phyloP scores from a whole-genome alignment of 2,888 invertebrate species.

The Trichopria drosophilae region DNA sequence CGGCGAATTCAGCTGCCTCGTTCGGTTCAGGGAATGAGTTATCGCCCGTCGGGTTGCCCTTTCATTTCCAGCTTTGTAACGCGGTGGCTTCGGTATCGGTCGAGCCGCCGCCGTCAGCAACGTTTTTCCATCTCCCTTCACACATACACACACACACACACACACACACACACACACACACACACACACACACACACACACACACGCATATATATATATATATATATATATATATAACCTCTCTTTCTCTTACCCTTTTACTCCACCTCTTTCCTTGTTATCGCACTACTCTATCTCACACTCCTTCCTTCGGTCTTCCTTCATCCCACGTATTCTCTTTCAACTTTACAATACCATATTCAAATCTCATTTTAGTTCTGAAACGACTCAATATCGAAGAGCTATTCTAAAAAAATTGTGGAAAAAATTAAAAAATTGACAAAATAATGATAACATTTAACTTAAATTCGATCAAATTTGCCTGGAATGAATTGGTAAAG shows the following conservation, averaged over 20 bases:
- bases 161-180: conserved; percentile 30
- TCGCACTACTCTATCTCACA: conserved; percentile 4
- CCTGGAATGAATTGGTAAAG: no score
- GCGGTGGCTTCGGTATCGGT: conserved; percentile 46
- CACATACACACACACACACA: conserved; percentile 34
- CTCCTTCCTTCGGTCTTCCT: conserved; percentile 24
- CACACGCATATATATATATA: no score
- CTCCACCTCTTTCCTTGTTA: conserved; percentile 11
- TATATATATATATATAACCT: no score
- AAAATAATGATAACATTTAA: no score
- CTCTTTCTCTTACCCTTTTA: conserved; percentile 27
- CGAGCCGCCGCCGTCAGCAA: conserved; percentile 44
- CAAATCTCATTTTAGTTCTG: no score
- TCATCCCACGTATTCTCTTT: conserved; percentile 27
- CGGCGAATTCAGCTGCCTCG: conserved; percentile 57
- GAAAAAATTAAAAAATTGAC: no score
- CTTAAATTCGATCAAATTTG: no score
- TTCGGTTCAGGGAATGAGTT: conserved; percentile 59
- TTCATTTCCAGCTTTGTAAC: conserved; percentile 52
- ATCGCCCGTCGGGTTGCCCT: conserved; percentile 57
- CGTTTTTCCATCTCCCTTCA: conserved; percentile 44
- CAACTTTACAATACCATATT: no score
- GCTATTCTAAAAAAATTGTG: no score
- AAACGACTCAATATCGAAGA: no score
- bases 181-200: conserved; percentile 34